Evolutionary conservation across 2,888 invertebrate genomes (phyloP).

Genomic region (Epicampocera succincta): DNA sequence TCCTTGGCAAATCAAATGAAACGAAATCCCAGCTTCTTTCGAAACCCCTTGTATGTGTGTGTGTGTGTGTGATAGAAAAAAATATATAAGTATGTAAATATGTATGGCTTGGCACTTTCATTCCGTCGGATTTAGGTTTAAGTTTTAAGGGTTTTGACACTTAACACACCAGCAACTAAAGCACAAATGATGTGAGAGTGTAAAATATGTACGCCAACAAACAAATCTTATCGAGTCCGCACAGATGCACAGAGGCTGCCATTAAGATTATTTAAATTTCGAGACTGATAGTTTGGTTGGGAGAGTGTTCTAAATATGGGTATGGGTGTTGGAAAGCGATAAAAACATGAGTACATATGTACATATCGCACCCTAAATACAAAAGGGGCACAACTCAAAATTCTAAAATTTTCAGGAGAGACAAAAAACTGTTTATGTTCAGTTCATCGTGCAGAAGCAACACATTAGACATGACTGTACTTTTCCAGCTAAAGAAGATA

Average conservation of each 20-base stretch:
- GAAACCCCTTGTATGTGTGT: constrained; percentile 25
- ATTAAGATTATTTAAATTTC: constrained; percentile 33
- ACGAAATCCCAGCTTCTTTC: constrained; percentile 13
- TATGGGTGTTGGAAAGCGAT: constrained; percentile 22
- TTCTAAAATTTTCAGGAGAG: no score
- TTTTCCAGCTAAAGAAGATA: no score
- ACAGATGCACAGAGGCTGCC: background rate
- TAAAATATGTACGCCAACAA: constrained; percentile 21
- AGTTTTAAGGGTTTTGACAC: constrained; percentile 62
- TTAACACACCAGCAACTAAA: constrained; percentile 51
- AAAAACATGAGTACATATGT: constrained; percentile 6
- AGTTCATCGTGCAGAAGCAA: no score
- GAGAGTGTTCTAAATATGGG: background rate
- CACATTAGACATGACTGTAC: no score
- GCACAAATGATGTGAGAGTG: constrained; percentile 39
- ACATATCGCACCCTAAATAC: no score
- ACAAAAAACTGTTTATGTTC: no score
- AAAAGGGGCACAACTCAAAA: no score
- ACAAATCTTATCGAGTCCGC: background rate
- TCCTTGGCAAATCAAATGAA: no score
- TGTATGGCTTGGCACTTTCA: background rate
- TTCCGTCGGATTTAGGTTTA: constrained; percentile 33
- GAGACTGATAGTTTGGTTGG: constrained; percentile 18
- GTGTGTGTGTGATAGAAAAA: background rate
- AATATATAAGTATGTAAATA: constrained; percentile 12